Conservation (phyloP, 2,797 vertebrate species). For the Cossypha dichroa region DNA sequence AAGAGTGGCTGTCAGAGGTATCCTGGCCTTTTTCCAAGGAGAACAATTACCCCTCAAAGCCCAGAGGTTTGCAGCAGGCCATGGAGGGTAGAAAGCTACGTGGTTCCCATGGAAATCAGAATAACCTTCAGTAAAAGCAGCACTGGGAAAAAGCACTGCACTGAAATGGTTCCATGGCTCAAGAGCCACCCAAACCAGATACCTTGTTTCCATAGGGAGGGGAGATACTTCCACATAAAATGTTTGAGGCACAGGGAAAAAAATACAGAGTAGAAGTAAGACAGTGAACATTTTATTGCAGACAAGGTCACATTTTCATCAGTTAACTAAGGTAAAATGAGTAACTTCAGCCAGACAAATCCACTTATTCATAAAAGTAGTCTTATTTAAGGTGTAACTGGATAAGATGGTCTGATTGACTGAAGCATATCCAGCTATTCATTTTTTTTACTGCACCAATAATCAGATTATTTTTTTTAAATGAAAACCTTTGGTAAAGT, state of each 20-base stretch:
- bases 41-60: neutral
- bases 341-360: slow-evolving; percentile 45
- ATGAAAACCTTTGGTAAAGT: slow-evolving; percentile 42
- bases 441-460: neutral
- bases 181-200: neutral
- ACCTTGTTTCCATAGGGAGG: neutral
- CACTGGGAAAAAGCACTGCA: neutral
- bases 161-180: rapidly evolving
- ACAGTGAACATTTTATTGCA: slow-evolving; percentile 60
- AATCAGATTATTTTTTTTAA: neutral
- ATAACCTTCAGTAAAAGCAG: neutral
- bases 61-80: neutral
- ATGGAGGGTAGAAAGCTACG: rapidly evolving
- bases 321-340: slow-evolving; percentile 45
- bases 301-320: slow-evolving; percentile 51
- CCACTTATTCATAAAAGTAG: slow-evolving; percentile 13
- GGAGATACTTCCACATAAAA: neutral
- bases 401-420: neutral
- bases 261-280: neutral
- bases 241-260: neutral
- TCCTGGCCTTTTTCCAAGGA: rapidly evolving
- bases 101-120: rapidly evolving
- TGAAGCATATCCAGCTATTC: slow-evolving; percentile 3
- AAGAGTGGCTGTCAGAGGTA: rapidly evolving
- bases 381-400: neutral